Evolutionary conservation across 2,888 invertebrate genomes (phyloP).

Genomic region (Plebejus melissa): DNA sequence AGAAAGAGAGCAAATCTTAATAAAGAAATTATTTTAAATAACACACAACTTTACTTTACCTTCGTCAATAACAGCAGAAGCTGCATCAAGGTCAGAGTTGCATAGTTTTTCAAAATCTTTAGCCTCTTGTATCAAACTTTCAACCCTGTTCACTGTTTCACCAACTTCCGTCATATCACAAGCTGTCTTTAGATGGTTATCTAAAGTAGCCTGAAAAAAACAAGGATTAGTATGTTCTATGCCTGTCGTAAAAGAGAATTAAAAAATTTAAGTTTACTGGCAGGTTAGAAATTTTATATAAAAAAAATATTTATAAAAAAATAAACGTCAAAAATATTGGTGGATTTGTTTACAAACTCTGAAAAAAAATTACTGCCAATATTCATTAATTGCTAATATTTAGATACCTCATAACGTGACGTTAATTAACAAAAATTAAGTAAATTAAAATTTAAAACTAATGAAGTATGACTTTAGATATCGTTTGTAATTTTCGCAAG

Average conservation of each 20-base stretch:
- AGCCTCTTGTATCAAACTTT: constrained; percentile 87
- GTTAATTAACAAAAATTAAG: constrained; percentile 16
- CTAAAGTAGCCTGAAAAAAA: constrained; percentile 82
- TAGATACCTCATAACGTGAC: neutral
- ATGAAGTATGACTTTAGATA: constrained; percentile 57
- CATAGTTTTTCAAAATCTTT: constrained; percentile 87
- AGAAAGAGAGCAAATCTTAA: neutral
- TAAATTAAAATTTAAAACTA: constrained; percentile 23
- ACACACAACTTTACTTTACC: constrained; percentile 49
- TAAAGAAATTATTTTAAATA: neutral
- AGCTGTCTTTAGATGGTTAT: constrained; percentile 86
- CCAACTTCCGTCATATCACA: constrained; percentile 93
- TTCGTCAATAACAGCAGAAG: constrained; percentile 88
- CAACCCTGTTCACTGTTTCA: constrained; percentile 90
- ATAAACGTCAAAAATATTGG: constrained; percentile 19
- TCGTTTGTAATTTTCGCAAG: constrained; percentile 75
- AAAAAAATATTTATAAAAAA: neutral
- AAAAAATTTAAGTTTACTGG: neutral
- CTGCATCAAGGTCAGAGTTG: constrained; percentile 89
- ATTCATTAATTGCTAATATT: neutral
- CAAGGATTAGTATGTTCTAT: constrained; percentile 28
- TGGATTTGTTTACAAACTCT: neutral
- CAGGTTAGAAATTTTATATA: neutral
- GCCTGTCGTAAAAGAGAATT: neutral
- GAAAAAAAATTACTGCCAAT: neutral